Percentiles rank a stretch among this genome's conserved stretches.
These are phyloP conservation scores for Caranx melampygus DNA, from an alignment of 2,113 vertebrate genomes.

Conservation along the genomic window DNA sequence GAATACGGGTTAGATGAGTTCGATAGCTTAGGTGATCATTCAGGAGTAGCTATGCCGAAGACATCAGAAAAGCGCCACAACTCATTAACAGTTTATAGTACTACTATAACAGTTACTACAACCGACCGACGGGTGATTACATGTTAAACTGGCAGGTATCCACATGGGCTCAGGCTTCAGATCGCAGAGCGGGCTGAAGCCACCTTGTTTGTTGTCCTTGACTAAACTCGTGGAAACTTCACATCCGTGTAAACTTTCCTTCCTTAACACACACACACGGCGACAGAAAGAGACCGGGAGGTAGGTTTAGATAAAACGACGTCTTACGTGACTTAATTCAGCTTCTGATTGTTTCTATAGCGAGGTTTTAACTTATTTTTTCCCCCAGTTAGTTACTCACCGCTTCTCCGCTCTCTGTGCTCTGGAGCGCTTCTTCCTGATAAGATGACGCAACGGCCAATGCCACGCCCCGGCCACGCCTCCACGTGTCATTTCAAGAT, in stretches of 20 bases:
- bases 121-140: fast-evolving
- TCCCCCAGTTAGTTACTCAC: background rate
- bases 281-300: background rate
- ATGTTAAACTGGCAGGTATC: background rate
- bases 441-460: slow-evolving; percentile 58
- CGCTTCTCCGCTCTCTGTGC: background rate
- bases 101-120: fast-evolving
- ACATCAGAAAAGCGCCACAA: background rate
- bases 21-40: background rate
- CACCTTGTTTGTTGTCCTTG: slow-evolving; percentile 56
- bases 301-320: background rate
- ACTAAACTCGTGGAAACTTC: slow-evolving; percentile 55
- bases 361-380: background rate
- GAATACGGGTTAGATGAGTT: no score
- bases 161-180: background rate
- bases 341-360: fast-evolving
- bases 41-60: background rate
- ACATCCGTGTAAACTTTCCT: slow-evolving; percentile 17
- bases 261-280: no score
- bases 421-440: slow-evolving; percentile 54
- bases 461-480: slow-evolving; percentile 65
- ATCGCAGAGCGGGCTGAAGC: background rate
- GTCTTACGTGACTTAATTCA: fast-evolving
- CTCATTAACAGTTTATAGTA: fast-evolving
- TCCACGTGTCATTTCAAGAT: slow-evolving; percentile 53